Conservation (phyloP, 35 echinoderm and acorn worm species). For the Diadema setosum region DNA sequence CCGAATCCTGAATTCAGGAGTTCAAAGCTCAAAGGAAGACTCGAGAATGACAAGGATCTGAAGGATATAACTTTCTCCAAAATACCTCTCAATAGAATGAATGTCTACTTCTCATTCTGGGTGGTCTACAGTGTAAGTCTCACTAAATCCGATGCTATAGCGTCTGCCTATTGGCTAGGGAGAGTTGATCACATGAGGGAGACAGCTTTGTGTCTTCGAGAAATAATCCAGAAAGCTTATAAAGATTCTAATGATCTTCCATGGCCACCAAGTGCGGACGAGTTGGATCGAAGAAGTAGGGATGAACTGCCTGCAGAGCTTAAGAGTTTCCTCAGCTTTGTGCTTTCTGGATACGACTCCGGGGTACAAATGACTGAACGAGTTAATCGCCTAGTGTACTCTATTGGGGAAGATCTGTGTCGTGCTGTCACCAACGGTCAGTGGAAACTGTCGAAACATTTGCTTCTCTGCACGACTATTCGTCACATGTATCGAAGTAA, state of each 20-base stretch:
- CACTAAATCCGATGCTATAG: background rate
- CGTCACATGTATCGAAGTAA: slow-evolving; percentile 33
- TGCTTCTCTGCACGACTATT: slow-evolving; percentile 29
- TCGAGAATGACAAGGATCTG: slow-evolving; percentile 16
- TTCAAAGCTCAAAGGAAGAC: slow-evolving; percentile 32
- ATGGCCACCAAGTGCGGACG: slow-evolving; percentile 38
- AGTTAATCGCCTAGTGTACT: background rate
- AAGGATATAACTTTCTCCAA: slow-evolving; percentile 15
- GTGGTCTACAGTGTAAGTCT: background rate
- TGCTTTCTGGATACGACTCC: background rate
- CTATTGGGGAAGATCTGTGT: slow-evolving; percentile 32
- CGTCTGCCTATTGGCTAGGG: background rate
- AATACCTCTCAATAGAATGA: background rate
- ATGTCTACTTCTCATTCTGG: background rate
- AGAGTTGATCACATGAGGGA: background rate
- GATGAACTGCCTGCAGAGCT: background rate
- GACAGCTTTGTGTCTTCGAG: background rate
- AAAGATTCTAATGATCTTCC: slow-evolving; percentile 20
- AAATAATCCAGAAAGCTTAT: background rate
- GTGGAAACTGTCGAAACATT: slow-evolving; percentile 34
- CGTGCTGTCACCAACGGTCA: background rate
- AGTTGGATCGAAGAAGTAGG: background rate
- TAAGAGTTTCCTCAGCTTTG: background rate
- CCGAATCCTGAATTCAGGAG: slow-evolving; percentile 41
- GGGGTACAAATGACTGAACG: background rate